Evolutionary conservation across 2,797 vertebrate genomes (phyloP).

Genomic region (Hemibagrus guttatus): DNA sequence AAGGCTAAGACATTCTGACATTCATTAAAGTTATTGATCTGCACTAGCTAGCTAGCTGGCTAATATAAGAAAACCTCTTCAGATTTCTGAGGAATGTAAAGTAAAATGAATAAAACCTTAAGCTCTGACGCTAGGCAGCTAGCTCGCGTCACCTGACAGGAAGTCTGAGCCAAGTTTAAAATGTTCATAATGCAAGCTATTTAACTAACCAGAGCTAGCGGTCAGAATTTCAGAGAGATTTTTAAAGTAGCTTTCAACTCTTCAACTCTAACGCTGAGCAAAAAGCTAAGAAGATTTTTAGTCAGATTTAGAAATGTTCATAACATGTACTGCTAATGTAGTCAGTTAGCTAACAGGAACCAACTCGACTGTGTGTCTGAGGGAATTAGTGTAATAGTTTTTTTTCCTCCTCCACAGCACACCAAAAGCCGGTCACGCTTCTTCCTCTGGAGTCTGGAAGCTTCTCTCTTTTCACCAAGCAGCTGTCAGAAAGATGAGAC

Average conservation of each 20-base stretch:
- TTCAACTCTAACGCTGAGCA: background rate
- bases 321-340: background rate
- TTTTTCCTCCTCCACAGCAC: background rate
- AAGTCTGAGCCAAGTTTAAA: background rate
- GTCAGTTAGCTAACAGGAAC: background rate
- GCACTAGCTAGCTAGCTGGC: background rate
- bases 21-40: background rate
- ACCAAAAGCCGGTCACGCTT: too few species aligned
- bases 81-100: background rate
- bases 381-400: background rate
- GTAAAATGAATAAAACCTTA: background rate
- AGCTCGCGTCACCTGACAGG: background rate
- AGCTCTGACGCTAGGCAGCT: background rate
- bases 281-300: background rate
- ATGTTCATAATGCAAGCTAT: background rate
- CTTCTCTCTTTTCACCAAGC: background rate
- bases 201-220: too few species aligned
- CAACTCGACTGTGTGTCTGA: background rate
- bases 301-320: background rate
- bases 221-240: background rate
- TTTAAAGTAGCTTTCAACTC: background rate
- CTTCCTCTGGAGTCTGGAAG: conserved; percentile 17
- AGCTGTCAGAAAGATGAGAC: background rate
- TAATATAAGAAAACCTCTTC: background rate
- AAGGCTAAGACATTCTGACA: background rate